Evolutionary conservation across 2,888 invertebrate species (phyloP).

Genomic region (Branchipolynoe longqiensis): DNA sequence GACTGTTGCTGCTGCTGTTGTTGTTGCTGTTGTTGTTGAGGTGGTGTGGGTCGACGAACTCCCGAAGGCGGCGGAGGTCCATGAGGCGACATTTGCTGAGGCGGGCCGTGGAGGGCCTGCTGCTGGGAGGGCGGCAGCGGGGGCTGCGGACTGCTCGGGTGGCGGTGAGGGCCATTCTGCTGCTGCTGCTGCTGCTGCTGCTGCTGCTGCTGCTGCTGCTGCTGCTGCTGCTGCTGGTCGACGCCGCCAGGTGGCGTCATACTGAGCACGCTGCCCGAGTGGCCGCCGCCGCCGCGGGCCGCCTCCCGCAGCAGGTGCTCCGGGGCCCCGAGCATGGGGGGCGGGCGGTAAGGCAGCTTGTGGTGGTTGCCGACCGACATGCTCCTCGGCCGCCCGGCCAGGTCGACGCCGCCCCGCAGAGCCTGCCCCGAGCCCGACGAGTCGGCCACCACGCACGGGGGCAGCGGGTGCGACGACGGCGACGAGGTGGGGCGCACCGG

Average conservation of each 20-base stretch:
- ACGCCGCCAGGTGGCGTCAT: background rate
- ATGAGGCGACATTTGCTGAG: slow-evolving; percentile 14
- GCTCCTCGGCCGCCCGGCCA: slow-evolving; percentile 49
- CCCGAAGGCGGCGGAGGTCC: background rate
- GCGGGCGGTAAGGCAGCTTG: slow-evolving; percentile 12
- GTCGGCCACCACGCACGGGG: background rate
- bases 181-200: background rate
- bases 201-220: background rate
- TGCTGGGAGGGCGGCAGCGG: slow-evolving; percentile 10
- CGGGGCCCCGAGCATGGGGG: background rate
- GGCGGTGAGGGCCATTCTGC: slow-evolving; percentile 26
- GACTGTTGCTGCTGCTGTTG: background rate
- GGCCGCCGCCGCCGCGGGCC: slow-evolving; percentile 24
- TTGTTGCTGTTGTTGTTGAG: background rate
- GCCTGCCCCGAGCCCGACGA: background rate
- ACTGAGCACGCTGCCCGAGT: slow-evolving; percentile 51
- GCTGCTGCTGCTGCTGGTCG: slow-evolving; percentile 7
- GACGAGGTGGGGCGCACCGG: slow-evolving; percentile 44
- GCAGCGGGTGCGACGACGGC: background rate
- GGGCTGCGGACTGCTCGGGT: slow-evolving; percentile 33
- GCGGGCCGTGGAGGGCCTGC: slow-evolving; percentile 12
- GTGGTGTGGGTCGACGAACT: slow-evolving; percentile 23
- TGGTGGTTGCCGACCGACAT: slow-evolving; percentile 61
- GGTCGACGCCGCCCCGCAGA: background rate
- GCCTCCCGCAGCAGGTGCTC: background rate